phyloP scores from a whole-genome alignment of 2,113 vertebrate genomes.

The Oostethus manadensis region DNA sequence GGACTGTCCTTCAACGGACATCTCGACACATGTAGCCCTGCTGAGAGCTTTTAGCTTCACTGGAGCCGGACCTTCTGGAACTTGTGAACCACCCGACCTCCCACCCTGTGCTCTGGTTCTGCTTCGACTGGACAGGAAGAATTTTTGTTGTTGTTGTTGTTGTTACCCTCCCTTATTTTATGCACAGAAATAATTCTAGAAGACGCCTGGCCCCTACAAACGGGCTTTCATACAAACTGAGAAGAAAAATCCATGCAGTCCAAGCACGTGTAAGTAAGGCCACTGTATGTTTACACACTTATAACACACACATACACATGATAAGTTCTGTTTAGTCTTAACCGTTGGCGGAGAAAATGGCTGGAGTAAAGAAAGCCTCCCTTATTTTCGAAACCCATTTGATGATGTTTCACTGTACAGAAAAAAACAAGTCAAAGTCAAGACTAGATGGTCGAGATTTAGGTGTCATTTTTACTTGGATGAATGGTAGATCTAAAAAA shows the following conservation, averaged over 20 bases:
- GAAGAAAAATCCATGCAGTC: slow-evolving; percentile 76
- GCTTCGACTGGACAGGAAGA: slow-evolving; percentile 29
- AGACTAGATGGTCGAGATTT: slow-evolving; percentile 78
- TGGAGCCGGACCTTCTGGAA: slow-evolving; percentile 36
- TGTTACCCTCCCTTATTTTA: slow-evolving; percentile 4
- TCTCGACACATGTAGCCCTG: slow-evolving; percentile 6
- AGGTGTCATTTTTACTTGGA: slow-evolving; percentile 86
- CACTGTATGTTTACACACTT: slow-evolving; percentile 99
- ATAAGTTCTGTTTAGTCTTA: slow-evolving; percentile 74
- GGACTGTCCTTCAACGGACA: slow-evolving; percentile 34
- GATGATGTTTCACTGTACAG: slow-evolving; percentile 77
- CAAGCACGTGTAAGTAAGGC: slow-evolving; percentile 99
- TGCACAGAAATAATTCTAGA: slow-evolving; percentile 24
- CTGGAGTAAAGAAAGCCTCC: slow-evolving; percentile 62
- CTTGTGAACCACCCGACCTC: slow-evolving; percentile 10
- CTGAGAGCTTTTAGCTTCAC: slow-evolving; percentile 28
- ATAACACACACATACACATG: slow-evolving; percentile 75
- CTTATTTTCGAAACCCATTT: slow-evolving; percentile 73
- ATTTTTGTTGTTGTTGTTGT: slow-evolving; percentile 22
- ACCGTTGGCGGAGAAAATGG: slow-evolving; percentile 61
- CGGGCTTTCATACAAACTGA: slow-evolving; percentile 60
- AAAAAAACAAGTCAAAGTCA: slow-evolving; percentile 67
- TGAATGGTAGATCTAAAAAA: slow-evolving; percentile 61
- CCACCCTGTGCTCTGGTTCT: slow-evolving; percentile 7
- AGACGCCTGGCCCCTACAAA: slow-evolving; percentile 40